phyloP scores from a whole-genome alignment of 2,888 invertebrate genomes.

The Zygaena filipendulae region DNA sequence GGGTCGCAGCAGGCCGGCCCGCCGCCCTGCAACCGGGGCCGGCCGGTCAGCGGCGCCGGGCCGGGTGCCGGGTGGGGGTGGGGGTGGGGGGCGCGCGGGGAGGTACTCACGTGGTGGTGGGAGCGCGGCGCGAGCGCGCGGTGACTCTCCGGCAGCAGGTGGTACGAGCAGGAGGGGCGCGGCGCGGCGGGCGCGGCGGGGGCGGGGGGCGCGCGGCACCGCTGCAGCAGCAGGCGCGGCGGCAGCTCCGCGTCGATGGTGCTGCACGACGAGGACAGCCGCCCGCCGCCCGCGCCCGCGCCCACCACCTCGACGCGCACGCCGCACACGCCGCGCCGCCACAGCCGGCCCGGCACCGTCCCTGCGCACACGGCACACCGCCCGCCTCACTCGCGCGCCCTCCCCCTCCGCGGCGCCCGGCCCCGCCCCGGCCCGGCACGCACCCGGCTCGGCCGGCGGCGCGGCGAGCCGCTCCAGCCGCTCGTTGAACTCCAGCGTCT shows the following conservation, averaged over 20 bases:
- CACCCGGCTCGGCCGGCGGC: constrained; percentile 3
- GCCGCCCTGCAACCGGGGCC: no score
- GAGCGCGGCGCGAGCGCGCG: constrained; percentile 16
- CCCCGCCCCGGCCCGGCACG: constrained; percentile 8
- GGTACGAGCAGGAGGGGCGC: constrained; percentile 22
- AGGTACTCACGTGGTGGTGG: constrained; percentile 6
- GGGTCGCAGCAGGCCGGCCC: no score
- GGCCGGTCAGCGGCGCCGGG: background rate
- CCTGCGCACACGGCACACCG: constrained; percentile 21
- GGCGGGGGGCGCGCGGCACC: constrained; percentile 18
- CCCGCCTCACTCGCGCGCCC: constrained; percentile 14
- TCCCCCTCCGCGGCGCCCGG: constrained; percentile 15
- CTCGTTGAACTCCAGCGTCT: constrained; percentile 46
- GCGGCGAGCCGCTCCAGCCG: constrained; percentile 19
- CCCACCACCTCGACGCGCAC: constrained; percentile 12
- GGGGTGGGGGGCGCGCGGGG: background rate
- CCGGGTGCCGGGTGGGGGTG: background rate
- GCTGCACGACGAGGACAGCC: constrained; percentile 74
- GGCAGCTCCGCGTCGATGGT: constrained; percentile 53
- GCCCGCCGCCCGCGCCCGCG: constrained; percentile 62
- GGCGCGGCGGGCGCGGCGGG: constrained; percentile 13
- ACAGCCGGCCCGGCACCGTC: constrained; percentile 20
- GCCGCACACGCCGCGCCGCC: constrained; percentile 19
- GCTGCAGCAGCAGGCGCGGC: constrained; percentile 29
- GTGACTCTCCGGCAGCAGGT: constrained; percentile 32